Evolutionary conservation across 2,113 vertebrate genomes (phyloP), one percentile per base, ranked within the genome.

Genomic region (Raja brachyura): DNA sequence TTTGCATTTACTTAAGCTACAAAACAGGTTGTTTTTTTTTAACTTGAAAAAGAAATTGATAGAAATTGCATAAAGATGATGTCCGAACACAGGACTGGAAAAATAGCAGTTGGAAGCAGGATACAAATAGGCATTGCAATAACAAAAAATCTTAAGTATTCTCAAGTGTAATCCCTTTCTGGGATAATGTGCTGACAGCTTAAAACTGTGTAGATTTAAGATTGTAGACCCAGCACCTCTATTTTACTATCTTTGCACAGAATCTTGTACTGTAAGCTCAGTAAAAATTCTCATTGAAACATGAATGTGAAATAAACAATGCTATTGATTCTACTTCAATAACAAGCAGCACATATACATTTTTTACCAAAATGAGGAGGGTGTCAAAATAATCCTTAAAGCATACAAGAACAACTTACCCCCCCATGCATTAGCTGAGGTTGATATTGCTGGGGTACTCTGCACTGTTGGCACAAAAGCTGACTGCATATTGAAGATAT

Each of bases 401-500:
- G 88, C 39, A 39, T 20, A 90, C 5, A 93, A 68, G 66, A 70
- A 18, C 28, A 68, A 93, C 96, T 95, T 95, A 98, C 98, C 98
- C 98, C 97, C 97, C 98, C 98, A 98, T 93, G 97, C 97, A 93
- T 95, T 98, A 96, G 96, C 97, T 88, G 96, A 95, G 66, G 97
- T 96, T 94, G 97, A 96, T 95, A 98, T 97, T 96, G 97, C 97
- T 95, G 97, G 97, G 95, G 96, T 98, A 94, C 97, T 98, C 95
- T 98, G 98, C 95, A 98, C 96, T 93, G 97, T 96, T 74, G 97
- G 96, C 94, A 97, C 96, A 95, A 97, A 98, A 18, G 95, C 96
- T 93, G 97, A 97, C 95, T 98, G 98, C 94, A 98, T 96, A 95
- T 97, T 97, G 94, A 98, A 98, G 94, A 98, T 97, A 95, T 98